These are phyloP conservation scores for Eremobia ochroleuca DNA, from an alignment of 2,888 invertebrate genomes.

Conservation along the genomic window DNA sequence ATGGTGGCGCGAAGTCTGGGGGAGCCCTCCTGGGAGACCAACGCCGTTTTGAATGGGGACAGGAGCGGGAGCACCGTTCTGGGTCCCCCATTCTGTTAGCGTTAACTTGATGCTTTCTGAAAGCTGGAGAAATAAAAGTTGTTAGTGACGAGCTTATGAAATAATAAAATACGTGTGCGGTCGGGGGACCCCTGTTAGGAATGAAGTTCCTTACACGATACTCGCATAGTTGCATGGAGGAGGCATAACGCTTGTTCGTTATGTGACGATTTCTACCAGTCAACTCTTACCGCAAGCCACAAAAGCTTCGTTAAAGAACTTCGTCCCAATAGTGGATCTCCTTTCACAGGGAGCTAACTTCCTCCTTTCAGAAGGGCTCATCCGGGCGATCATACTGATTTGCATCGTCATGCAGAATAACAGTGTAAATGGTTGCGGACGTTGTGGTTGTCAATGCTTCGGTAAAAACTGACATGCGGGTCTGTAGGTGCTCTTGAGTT, in stretches of 20 bases:
- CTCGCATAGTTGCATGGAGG: too few relatives aligned
- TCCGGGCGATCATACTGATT: background rate
- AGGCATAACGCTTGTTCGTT: too few relatives aligned
- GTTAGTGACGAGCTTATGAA: background rate
- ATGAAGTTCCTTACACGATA: too few relatives aligned
- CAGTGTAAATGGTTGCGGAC: background rate
- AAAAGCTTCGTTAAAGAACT: too few relatives aligned
- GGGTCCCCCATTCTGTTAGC: conserved; percentile 85
- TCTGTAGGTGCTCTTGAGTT: background rate
- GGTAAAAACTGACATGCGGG: background rate
- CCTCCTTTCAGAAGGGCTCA: background rate
- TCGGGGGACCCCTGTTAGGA: too few relatives aligned
- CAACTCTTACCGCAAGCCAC: too few relatives aligned
- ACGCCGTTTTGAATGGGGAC: conserved; percentile 78
- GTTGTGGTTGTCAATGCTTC: background rate
- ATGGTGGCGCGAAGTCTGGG: conserved; percentile 72
- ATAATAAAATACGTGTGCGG: too few relatives aligned
- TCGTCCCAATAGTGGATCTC: too few relatives aligned
- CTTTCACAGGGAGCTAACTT: background rate
- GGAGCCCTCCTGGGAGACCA: conserved; percentile 67
- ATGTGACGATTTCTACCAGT: too few relatives aligned
- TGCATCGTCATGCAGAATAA: background rate
- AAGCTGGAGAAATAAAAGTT: conserved; percentile 76
- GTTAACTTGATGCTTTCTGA: conserved; percentile 89
- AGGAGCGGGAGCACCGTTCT: conserved; percentile 72